Evolutionary conservation across 2,797 vertebrate genomes (phyloP).

Genomic region (Megalops cyprinoides): DNA sequence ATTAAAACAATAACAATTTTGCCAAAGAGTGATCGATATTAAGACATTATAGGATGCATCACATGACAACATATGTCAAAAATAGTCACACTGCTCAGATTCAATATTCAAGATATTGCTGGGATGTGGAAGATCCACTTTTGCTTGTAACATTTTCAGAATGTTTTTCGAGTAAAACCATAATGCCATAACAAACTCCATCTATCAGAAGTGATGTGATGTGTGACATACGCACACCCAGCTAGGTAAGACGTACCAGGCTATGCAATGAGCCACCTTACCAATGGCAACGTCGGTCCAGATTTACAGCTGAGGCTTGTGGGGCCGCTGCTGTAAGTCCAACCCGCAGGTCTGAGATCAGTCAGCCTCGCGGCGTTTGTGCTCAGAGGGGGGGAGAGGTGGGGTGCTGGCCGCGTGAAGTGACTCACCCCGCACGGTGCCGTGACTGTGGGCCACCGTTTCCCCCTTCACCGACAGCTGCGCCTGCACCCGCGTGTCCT

Average conservation of each 20-base stretch:
- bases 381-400: neutral
- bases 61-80: neutral
- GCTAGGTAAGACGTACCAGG: conserved; percentile 35
- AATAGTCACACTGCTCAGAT: neutral
- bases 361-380: neutral
- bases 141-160: neutral
- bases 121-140: conserved; percentile 17
- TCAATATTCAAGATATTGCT: conserved; percentile 8
- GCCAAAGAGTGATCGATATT: neutral
- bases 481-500: conserved; percentile 84
- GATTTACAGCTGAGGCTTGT: conserved; percentile 12
- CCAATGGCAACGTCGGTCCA: conserved; percentile 36
- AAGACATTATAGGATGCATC: neutral
- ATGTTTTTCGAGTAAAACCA: no score
- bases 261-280: conserved; percentile 34
- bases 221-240: conserved; percentile 47
- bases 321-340: conserved; percentile 25
- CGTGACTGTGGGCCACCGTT: conserved; percentile 76
- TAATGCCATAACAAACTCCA: conserved; percentile 46
- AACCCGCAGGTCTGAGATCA: conserved; percentile 27
- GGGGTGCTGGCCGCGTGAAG: neutral
- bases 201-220: conserved; percentile 54
- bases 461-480: conserved; percentile 88
- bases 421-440: conserved; percentile 80
- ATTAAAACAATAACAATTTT: neutral